Conservation (phyloP, 2,888 invertebrate species). For the Eupeodes luniger region DNA sequence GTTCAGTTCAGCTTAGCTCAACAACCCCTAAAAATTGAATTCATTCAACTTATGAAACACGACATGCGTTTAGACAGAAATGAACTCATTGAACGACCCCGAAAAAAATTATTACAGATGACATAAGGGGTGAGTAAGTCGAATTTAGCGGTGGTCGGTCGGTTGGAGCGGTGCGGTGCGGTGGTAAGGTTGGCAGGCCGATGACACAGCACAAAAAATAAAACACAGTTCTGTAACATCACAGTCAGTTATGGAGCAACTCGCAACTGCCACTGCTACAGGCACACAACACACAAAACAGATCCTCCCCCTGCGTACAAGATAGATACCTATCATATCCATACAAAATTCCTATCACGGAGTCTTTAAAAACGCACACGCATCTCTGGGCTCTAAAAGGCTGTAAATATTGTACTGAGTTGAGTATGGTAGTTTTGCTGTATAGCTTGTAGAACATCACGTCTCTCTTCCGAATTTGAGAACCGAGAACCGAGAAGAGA, state of each 20-base stretch:
- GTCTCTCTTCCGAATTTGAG: constrained; percentile 47
- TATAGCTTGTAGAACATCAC: constrained; percentile 41
- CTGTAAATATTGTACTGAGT: constrained; percentile 10
- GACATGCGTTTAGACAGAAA: constrained; percentile 46
- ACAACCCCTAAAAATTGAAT: constrained; percentile 52
- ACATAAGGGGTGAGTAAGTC: constrained; percentile 73
- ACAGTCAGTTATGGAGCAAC: constrained; percentile 12
- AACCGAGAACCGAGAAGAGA: constrained; percentile 46
- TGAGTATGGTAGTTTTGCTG: not conserved
- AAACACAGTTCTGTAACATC: not conserved
- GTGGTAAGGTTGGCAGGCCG: not conserved
- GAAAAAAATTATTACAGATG: constrained; percentile 36
- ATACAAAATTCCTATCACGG: constrained; percentile 21
- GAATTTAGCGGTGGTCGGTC: not conserved
- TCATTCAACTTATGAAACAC: constrained; percentile 41
- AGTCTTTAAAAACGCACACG: constrained; percentile 64
- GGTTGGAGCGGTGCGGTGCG: no score
- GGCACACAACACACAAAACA: not conserved
- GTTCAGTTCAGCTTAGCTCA: constrained; percentile 7
- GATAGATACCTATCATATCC: not conserved
- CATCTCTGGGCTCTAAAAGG: constrained; percentile 51
- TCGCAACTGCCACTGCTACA: not conserved
- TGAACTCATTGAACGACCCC: constrained; percentile 68
- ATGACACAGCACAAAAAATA: not conserved
- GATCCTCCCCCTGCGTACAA: not conserved